phyloP scores from a whole-genome alignment of 2,888 invertebrate genomes.

The Doris montereyensis region DNA sequence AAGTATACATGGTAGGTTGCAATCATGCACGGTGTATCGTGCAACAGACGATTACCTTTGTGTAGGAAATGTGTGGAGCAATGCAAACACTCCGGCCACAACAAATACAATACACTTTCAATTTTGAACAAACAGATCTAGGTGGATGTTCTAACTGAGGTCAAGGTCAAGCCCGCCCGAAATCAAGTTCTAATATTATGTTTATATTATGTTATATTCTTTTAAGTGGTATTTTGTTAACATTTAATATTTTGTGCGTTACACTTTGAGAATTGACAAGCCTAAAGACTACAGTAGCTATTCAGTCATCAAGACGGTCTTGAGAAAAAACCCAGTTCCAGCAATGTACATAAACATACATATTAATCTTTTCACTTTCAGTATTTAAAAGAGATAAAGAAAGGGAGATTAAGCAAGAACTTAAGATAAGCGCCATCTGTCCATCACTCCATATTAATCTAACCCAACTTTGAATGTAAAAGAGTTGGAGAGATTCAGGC shows the following conservation, averaged over 20 bases:
- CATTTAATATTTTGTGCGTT: background rate
- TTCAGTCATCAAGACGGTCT: background rate
- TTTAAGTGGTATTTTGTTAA: slow-evolving; percentile 3
- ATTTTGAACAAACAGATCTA: slow-evolving; percentile 1
- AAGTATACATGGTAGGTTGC: background rate
- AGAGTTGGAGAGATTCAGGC: no score
- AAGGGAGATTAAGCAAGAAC: no score
- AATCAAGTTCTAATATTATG: slow-evolving; percentile 11
- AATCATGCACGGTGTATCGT: background rate
- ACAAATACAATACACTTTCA: no score
- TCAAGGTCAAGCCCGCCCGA: slow-evolving; percentile 4
- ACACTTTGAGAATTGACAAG: background rate
- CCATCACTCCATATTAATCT: no score
- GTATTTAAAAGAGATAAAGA: no score
- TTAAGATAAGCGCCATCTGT: no score
- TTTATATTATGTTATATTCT: no score
- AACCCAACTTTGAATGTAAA: no score
- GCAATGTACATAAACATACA: background rate
- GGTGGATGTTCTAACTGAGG: background rate
- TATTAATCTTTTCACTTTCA: no score
- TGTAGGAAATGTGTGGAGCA: background rate
- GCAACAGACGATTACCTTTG: background rate
- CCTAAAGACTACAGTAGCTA: slow-evolving; percentile 13
- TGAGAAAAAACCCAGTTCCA: background rate
- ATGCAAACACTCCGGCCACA: slow-evolving; percentile 5